These are phyloP conservation scores for Carettochelys insculpta DNA, from an alignment of 2,113 vertebrate genomes.

Conservation along the genomic window DNA sequence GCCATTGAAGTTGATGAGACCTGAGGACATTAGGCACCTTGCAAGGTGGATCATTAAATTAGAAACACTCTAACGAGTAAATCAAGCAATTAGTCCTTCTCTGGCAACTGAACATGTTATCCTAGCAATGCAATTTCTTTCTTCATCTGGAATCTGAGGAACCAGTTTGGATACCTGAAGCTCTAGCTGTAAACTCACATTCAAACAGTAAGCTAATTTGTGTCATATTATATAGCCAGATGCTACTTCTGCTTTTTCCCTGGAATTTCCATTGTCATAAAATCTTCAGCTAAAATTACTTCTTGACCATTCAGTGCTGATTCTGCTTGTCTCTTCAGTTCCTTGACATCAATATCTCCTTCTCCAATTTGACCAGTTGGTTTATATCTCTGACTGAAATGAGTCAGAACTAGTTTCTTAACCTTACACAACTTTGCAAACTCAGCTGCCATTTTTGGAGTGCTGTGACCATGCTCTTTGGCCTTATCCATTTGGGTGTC, in stretches of 20 bases:
- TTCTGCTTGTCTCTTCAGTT: slow-evolving; percentile 85
- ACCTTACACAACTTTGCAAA: slow-evolving; percentile 81
- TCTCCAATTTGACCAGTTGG: slow-evolving; percentile 68
- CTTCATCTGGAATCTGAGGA: not conserved
- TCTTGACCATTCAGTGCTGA: slow-evolving; percentile 70
- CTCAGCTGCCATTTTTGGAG: slow-evolving; percentile 83
- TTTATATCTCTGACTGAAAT: slow-evolving; percentile 94
- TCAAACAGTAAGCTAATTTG: not conserved
- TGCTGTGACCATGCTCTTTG: slow-evolving; percentile 89
- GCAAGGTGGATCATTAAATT: not conserved
- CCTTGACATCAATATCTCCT: slow-evolving; percentile 62
- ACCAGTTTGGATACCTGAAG: not conserved
- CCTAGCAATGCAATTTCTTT: not conserved
- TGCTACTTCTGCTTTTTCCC: slow-evolving; percentile 62
- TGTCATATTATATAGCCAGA: rapidly evolving
- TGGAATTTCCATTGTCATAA: slow-evolving; percentile 83
- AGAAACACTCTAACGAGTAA: rapidly evolving
- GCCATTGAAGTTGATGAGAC: not conserved
- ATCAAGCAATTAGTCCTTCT: not conserved
- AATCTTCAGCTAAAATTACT: slow-evolving; percentile 90
- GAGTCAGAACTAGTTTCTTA: slow-evolving; percentile 80
- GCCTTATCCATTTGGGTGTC: slow-evolving; percentile 86
- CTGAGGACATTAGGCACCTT: too few relatives aligned
- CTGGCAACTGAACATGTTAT: not conserved
- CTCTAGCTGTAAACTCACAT: not conserved